Conservation (phyloP, 2,113 vertebrate species). For the Micronisus gabar region DNA sequence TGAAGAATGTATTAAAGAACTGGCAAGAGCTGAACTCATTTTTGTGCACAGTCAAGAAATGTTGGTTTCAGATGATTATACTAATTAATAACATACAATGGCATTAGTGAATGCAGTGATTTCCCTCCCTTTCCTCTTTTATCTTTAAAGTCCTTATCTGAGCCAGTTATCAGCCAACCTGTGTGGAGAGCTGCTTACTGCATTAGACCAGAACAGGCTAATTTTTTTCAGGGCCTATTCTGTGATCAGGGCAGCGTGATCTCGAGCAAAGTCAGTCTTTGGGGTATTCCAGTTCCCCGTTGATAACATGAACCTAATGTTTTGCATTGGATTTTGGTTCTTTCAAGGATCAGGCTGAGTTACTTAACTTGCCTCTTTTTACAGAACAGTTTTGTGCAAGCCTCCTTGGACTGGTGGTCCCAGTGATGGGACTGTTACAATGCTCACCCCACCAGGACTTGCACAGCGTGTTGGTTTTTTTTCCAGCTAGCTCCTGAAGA, state of each 20-base stretch:
- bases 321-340: background rate
- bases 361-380: background rate
- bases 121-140: background rate
- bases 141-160: background rate
- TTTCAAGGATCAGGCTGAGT: background rate
- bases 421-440: background rate
- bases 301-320: background rate
- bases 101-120: background rate
- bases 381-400: background rate
- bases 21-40: background rate
- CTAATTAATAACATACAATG: background rate
- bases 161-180: background rate
- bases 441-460: background rate
- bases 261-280: background rate
- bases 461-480: background rate
- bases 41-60: background rate
- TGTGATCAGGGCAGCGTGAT: background rate
- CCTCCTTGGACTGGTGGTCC: background rate
- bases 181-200: background rate
- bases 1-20: background rate
- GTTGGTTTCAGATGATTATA: background rate
- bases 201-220: background rate
- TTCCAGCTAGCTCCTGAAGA: background rate
- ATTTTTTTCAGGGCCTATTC: background rate
- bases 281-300: background rate